Percentiles rank a stretch among this genome's conserved stretches.
These are phyloP conservation scores for Ictidomys tridecemlineatus DNA, from an alignment of 2,113 vertebrate species.

Conservation along the genomic window DNA sequence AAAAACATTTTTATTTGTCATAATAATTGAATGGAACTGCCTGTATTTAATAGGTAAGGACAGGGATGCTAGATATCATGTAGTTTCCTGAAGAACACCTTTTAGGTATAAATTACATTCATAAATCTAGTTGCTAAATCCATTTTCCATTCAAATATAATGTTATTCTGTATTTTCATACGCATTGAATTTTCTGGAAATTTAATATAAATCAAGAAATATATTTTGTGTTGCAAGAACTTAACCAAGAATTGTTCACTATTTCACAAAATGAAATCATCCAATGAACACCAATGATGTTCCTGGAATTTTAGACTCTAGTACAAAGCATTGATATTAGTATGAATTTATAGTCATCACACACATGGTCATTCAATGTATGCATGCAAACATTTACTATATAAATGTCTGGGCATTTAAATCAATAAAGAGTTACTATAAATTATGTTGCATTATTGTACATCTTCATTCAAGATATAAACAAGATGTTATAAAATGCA, in stretches of 20 bases:
- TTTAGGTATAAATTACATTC: neutral
- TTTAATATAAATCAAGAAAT: neutral
- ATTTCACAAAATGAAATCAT: neutral
- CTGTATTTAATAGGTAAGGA: neutral
- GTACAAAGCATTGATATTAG: neutral
- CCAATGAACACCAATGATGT: neutral
- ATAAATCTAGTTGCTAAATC: neutral
- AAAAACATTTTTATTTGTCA: neutral
- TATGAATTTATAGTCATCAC: neutral
- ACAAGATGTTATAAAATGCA: neutral
- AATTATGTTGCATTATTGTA: neutral
- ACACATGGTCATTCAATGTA: neutral
- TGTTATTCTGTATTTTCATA: neutral
- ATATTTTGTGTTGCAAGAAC: neutral
- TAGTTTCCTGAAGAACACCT: neutral
- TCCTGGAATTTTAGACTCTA: neutral
- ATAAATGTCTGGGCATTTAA: neutral
- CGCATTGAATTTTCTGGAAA: neutral
- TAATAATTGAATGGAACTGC: neutral
- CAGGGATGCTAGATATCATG: neutral
- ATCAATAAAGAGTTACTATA: neutral
- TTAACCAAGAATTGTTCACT: neutral
- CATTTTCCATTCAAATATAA: neutral
- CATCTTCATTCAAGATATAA: neutral
- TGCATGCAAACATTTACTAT: neutral